These are phyloP conservation scores for Elachura formosa DNA, from an alignment of 2,113 vertebrate genomes.

Conservation along the genomic window DNA sequence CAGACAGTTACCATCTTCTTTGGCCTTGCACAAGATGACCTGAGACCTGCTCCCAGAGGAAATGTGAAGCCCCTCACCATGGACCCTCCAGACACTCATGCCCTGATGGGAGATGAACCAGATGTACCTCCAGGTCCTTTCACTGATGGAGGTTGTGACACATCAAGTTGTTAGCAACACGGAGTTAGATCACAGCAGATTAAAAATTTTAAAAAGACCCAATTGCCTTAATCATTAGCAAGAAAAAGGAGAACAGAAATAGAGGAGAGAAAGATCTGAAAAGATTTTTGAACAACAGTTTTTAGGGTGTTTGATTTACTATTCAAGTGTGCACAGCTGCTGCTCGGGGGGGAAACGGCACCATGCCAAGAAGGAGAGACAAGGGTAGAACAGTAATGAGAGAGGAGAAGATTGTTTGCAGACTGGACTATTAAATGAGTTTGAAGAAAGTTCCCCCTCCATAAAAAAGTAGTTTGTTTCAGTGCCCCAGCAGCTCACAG, in stretches of 20 bases:
- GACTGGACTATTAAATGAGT: slow-evolving; percentile 47
- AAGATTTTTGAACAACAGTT: slow-evolving; percentile 56
- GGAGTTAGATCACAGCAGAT: background rate
- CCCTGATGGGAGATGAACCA: background rate
- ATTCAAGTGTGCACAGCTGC: slow-evolving; percentile 69
- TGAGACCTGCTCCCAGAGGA: background rate
- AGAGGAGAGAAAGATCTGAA: slow-evolving; percentile 41
- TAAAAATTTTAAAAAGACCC: background rate
- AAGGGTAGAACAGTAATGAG: slow-evolving; percentile 10
- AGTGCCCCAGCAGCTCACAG: background rate
- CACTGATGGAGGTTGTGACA: background rate
- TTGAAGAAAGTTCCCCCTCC: slow-evolving; percentile 18
- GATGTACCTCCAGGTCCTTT: background rate
- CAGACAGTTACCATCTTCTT: background rate
- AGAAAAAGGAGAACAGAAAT: slow-evolving; percentile 46
- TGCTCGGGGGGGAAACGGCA: slow-evolving; percentile 17
- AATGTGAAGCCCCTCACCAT: background rate
- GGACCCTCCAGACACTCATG: background rate
- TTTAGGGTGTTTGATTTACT: slow-evolving; percentile 69
- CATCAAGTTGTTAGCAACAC: background rate
- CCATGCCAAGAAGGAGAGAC: slow-evolving; percentile 53
- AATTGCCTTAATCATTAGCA: slow-evolving; percentile 6
- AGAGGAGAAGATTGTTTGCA: slow-evolving; percentile 55
- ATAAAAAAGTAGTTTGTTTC: slow-evolving; percentile 3
- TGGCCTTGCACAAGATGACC: background rate